Conservation (phyloP, 2,888 invertebrate species). For the Aporophyla lueneburgensis region DNA sequence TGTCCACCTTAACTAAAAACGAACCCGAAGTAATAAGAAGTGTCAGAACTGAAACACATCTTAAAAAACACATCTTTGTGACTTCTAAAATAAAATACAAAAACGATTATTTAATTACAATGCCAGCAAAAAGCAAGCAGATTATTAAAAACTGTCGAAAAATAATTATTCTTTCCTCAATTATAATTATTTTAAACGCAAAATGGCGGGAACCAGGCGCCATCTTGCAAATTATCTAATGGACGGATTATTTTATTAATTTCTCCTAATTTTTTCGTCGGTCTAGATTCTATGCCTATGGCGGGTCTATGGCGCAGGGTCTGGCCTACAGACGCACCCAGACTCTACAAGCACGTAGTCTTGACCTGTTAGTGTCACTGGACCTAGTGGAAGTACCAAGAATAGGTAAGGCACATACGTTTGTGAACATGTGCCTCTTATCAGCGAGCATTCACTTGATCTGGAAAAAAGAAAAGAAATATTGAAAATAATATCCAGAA, state of each 20-base stretch:
- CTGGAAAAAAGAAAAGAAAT: constrained; percentile 87
- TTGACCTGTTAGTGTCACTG: constrained; percentile 97
- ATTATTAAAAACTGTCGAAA: constrained; percentile 27
- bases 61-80: constrained; percentile 15
- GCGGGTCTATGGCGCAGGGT: constrained; percentile 69
- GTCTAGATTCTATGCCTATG: constrained; percentile 40
- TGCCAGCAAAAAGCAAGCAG: constrained; percentile 25
- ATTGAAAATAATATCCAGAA: too few species aligned
- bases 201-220: constrained; percentile 48
- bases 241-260: constrained; percentile 49
- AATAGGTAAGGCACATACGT: constrained; percentile 98
- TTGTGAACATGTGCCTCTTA: constrained; percentile 97
- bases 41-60: too few species aligned
- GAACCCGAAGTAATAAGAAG: not conserved
- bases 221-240: constrained; percentile 48
- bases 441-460: constrained; percentile 96
- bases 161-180: not conserved
- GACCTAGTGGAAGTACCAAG: constrained; percentile 97
- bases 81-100: constrained; percentile 23
- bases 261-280: constrained; percentile 36
- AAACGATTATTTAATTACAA: constrained; percentile 13
- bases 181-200: constrained; percentile 17
- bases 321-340: constrained; percentile 96
- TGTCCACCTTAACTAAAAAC: constrained; percentile 10
- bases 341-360: constrained; percentile 98